phyloP scores from a whole-genome alignment of 1,140 invertebrate genomes.

The Neelides sp. region DNA sequence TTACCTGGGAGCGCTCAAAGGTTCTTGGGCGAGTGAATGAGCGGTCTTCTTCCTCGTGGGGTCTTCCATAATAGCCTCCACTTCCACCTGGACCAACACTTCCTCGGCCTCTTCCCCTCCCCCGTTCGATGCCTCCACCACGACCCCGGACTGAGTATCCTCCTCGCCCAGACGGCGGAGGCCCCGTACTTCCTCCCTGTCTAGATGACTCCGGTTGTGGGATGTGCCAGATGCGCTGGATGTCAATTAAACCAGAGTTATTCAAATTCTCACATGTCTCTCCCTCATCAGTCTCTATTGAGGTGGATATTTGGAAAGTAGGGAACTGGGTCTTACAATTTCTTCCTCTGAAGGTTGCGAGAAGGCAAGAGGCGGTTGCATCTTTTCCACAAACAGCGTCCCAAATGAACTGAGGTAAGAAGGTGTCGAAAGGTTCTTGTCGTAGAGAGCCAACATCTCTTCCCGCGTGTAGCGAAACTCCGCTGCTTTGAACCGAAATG shows the following conservation, averaged over 20 bases:
- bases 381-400: constrained; percentile 57
- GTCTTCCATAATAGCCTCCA: constrained; percentile 24
- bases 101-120: constrained; percentile 37
- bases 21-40: constrained; percentile 30
- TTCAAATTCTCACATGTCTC: neutral
- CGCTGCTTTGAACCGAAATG: constrained; percentile 49
- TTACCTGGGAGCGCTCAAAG: constrained; percentile 37
- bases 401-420: constrained; percentile 49
- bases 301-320: neutral
- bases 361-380: constrained; percentile 61
- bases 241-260: constrained; percentile 15
- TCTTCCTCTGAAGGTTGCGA: constrained; percentile 67
- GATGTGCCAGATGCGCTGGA: constrained; percentile 44
- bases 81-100: constrained; percentile 33
- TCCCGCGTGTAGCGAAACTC: constrained; percentile 70
- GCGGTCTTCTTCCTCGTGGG: constrained; percentile 29
- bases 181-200: constrained; percentile 31
- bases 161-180: constrained; percentile 26
- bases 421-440: constrained; percentile 52
- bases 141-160: constrained; percentile 39
- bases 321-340: constrained; percentile 42
- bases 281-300: neutral
- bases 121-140: constrained; percentile 38
- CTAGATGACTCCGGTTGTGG: constrained; percentile 30
- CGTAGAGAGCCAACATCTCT: constrained; percentile 73